Evolutionary conservation across 2,113 vertebrate species (phyloP).

Genomic region (Sturnira hondurensis): DNA sequence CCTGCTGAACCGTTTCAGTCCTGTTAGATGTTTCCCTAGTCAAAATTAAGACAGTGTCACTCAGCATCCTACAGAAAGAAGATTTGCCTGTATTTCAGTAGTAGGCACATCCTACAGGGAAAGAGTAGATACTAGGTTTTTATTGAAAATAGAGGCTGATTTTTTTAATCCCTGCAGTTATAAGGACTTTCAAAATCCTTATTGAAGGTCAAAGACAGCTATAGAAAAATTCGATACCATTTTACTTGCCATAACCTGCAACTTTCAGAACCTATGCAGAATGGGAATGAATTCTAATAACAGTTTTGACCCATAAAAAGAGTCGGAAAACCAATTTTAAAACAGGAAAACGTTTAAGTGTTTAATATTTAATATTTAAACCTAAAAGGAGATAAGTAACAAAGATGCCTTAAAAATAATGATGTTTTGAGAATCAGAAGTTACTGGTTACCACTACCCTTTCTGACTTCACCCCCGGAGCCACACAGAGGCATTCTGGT

Average conservation of each 20-base stretch:
- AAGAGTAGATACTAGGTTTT: neutral
- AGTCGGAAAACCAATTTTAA: neutral
- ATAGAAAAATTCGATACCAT: neutral
- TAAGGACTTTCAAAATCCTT: neutral
- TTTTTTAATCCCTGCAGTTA: neutral
- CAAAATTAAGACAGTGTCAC: neutral
- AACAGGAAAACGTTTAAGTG: neutral
- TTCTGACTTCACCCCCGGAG: neutral
- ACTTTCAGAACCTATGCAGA: neutral
- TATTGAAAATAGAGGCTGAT: neutral
- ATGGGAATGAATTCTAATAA: neutral
- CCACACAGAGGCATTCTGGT: neutral
- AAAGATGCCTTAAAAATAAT: neutral
- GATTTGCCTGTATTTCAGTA: neutral
- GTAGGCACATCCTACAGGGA: neutral
- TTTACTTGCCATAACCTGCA: neutral
- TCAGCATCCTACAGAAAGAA: neutral
- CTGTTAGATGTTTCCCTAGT: neutral
- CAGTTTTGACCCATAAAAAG: neutral
- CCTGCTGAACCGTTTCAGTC: neutral
- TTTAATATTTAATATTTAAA: constrained; percentile 2
- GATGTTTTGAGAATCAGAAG: neutral
- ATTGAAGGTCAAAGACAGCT: neutral
- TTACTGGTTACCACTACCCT: neutral
- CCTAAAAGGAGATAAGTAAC: neutral